Percentiles rank a stretch among this genome's conserved stretches.
Conservation (phyloP, 1,140 invertebrate genomes). For the Sminthurides bifidus region DNA sequence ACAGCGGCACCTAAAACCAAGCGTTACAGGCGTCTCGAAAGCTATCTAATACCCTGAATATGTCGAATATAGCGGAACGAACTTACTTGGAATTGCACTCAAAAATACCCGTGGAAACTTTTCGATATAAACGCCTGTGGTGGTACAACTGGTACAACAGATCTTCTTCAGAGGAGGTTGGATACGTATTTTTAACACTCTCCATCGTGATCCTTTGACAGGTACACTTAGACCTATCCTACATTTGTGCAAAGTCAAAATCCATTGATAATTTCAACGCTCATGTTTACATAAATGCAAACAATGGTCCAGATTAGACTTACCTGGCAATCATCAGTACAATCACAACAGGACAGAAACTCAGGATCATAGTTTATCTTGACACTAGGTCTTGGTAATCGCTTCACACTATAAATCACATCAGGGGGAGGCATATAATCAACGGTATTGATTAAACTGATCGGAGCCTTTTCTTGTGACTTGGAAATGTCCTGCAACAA, state of each 20-base stretch:
- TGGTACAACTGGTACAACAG: slow-evolving; percentile 50
- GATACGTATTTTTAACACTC: too few species aligned
- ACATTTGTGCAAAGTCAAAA: slow-evolving; percentile 21
- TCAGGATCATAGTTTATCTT: slow-evolving; percentile 70
- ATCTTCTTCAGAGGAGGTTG: not conserved
- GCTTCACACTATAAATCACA: slow-evolving; percentile 70
- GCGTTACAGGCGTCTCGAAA: too few species aligned
- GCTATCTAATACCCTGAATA: too few species aligned
- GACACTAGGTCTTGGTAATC: slow-evolving; percentile 72
- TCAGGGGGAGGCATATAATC: slow-evolving; percentile 67
- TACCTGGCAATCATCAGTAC: slow-evolving; percentile 78
- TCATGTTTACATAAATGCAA: not conserved
- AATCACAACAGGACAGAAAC: slow-evolving; percentile 81
- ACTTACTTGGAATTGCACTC: slow-evolving; percentile 69
- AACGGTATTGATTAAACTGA: slow-evolving; percentile 81
- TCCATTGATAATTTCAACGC: not conserved
- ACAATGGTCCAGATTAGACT: slow-evolving; percentile 20
- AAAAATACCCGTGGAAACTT: slow-evolving; percentile 80
- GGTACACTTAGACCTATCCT: slow-evolving; percentile 75
- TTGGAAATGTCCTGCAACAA: slow-evolving; percentile 56
- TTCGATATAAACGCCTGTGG: slow-evolving; percentile 67
- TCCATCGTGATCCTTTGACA: slow-evolving; percentile 72
- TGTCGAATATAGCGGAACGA: not conserved
- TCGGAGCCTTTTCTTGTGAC: slow-evolving; percentile 73
- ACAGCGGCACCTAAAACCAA: slow-evolving; percentile 54